A percentile compares a stretch with the other conserved stretches of the same genome.
Conservation (phyloP, 2,113 vertebrate genomes). For the Takifugu flavidus region DNA sequence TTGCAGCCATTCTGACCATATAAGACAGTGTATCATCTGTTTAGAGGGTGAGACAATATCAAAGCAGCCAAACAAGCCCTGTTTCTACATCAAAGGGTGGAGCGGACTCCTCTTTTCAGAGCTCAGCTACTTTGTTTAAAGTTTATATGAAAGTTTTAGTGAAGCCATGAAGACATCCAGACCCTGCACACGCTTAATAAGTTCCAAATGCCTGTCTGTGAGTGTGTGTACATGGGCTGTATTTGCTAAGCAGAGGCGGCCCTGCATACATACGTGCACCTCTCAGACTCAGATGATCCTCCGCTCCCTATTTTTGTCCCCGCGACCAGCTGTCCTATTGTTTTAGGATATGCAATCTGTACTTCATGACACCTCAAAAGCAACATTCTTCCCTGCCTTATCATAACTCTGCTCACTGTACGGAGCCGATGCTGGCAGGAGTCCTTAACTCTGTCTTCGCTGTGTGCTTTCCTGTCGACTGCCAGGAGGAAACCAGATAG, state of each 20-base stretch:
- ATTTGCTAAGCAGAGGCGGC: conserved; percentile 14
- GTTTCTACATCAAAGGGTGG: too few relatives aligned
- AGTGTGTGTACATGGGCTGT: background rate
- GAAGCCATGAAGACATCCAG: conserved; percentile 29
- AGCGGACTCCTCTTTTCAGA: too few relatives aligned
- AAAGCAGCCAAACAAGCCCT: too few relatives aligned
- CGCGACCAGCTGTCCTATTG: conserved; percentile 53
- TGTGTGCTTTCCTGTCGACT: conserved; percentile 41
- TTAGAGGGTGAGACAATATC: too few relatives aligned
- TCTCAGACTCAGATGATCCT: conserved; percentile 31
- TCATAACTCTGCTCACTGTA: background rate
- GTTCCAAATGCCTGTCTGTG: conserved; percentile 62
- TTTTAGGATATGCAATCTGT: conserved; percentile 54
- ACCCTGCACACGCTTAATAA: conserved; percentile 65
- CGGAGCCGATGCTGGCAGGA: background rate
- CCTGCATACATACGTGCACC: conserved; percentile 55
- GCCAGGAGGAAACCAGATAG: conserved; percentile 34
- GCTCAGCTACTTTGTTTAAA: too few relatives aligned
- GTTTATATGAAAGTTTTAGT: background rate
- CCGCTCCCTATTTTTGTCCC: conserved; percentile 3
- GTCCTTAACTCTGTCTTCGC: conserved; percentile 10
- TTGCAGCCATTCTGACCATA: too few relatives aligned
- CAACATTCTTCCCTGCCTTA: background rate
- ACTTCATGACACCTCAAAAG: conserved; percentile 48
- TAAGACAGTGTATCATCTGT: too few relatives aligned